phyloP scores from a whole-genome alignment of 2,113 vertebrate genomes.

The Odontophorus gujanensis region DNA sequence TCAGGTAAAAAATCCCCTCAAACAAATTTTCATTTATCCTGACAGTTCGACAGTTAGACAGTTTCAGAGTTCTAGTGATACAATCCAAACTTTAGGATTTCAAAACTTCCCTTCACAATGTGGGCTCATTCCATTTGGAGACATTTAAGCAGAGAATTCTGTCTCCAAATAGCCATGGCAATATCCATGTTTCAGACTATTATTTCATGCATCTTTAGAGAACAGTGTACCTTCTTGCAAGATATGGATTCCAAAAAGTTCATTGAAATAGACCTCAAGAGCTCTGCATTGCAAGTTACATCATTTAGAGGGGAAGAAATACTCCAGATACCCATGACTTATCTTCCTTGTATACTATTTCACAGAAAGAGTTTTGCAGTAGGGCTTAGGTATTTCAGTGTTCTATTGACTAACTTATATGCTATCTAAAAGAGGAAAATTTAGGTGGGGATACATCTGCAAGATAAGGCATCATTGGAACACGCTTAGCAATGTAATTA shows the following conservation, averaged over 20 bases:
- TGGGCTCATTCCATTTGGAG: not conserved
- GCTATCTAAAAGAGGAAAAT: not conserved
- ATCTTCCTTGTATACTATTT: not conserved
- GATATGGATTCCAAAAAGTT: not conserved
- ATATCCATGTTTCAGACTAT: not conserved
- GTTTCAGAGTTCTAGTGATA: not conserved
- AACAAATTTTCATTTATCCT: not conserved
- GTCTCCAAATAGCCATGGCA: rapidly evolving
- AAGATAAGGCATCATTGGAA: not conserved
- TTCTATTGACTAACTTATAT: not conserved
- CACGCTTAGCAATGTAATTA: not conserved
- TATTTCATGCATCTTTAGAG: not conserved
- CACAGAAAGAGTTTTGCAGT: not conserved
- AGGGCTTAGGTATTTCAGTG: not conserved
- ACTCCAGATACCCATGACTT: not conserved
- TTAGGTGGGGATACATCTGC: not conserved
- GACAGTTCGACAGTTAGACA: not conserved
- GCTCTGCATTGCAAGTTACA: not conserved
- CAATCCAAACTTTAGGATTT: not conserved
- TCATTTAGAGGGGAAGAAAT: not conserved
- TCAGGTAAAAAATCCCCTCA: not conserved
- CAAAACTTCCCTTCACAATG: not conserved
- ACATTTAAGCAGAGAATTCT: not conserved
- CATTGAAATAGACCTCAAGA: not conserved
- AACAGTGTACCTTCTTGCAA: not conserved